Base-by-base conservation (phyloP, 2,888 invertebrate species). In the Sylvicola cinctus region DNA sequence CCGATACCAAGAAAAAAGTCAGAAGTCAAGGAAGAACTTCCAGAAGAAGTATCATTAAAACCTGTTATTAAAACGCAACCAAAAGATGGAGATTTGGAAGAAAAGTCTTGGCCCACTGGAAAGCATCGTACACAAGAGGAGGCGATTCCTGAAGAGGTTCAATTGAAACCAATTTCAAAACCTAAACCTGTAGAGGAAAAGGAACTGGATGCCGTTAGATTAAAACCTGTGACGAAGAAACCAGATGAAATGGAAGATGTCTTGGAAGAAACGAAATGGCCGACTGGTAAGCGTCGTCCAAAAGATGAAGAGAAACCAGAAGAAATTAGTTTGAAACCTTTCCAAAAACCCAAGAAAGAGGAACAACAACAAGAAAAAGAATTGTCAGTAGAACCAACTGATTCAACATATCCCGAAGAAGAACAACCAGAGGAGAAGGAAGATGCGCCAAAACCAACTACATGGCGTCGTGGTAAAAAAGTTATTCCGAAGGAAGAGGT, bases 1-100 rank as follows among this genome's bases (percentile, higher is more conserved):
- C 58, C 57, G 7, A 55, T 58, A 41, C 56, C 57, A 29, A 39
- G 40, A 3, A 50, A 50, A 12, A 48, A 51, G 11, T 45, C 45
- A 11, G 50, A 52, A 32, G 43, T 26, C 2, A 25, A 36, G 10
- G 29, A 38, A 20, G 20, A 20, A 6, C 5, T 20, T 20, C 20
- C 20, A 20, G 20, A 20, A 8, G 20, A 20, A 20, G 20, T 20
- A 20, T 20, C 20, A 6, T 20, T 20, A 8, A 20, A 20, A 20
- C 20, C 20, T n/a, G n/a, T n/a, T n/a, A n/a, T n/a, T n/a, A n/a
- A n/a, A n/a, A n/a, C n/a, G n/a, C n/a, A n/a, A n/a, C n/a, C n/a
- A n/a, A n/a, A n/a, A n/a, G n/a, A 4, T 20, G 20, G 8, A 20
- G 8, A 20, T 20, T 20, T 20, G 20, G 20, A 20, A 20, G 20